Evolutionary conservation across 1,140 invertebrate genomes (phyloP), one percentile per base, ranked within the genome.

Genomic region (Metaphire vulgaris): DNA sequence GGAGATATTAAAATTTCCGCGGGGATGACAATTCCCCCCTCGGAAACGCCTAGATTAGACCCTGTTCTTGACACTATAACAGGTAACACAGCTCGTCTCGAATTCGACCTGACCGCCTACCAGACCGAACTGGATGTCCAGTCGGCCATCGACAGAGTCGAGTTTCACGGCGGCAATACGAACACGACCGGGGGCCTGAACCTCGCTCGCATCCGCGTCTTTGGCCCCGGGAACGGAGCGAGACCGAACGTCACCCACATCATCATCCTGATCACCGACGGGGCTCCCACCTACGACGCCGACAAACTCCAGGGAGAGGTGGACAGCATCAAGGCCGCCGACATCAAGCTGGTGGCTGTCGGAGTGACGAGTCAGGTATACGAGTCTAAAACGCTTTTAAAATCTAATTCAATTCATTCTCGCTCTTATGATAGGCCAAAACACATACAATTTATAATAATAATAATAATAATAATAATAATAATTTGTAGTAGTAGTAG

Each of bases 241-340:
- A 68, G 80, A 2, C 31, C 74, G 16, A 72, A 72, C 15, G 77
- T 77, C 1, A 66, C 69, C 21, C 78, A 77, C 33, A 41, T 81
- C 29, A 78, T 76, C 33, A 72, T 82, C 15, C 65, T 82, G 1
- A 72, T 82, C n/a, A 82, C 81, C 0, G 81, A 82, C 32, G 81
- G 81, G 1, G 14, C 41, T 32, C 80, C 80, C 41, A 56, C 6
- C 21, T 56, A 56, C 41, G 41, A 56, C 21, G 41, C 41, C 6
- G 41, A 56, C 41, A 56, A 56, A 21, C 21, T 56, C 6, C 41
- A 56, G 21, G 41, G 41, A 56, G 41, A 56, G 41, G 41, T 56
- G 21, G 41, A 56, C 41, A 56, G 41, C 6, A 56, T 56, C 41
- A 56, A 56, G 41, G 41, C 41, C 6, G 21, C 6, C 41, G 21